A percentile compares a stretch with the other conserved stretches of the same genome.
phyloP scores from a whole-genome alignment of 2,888 invertebrate species.

The Pachycephus smyrnensis region DNA sequence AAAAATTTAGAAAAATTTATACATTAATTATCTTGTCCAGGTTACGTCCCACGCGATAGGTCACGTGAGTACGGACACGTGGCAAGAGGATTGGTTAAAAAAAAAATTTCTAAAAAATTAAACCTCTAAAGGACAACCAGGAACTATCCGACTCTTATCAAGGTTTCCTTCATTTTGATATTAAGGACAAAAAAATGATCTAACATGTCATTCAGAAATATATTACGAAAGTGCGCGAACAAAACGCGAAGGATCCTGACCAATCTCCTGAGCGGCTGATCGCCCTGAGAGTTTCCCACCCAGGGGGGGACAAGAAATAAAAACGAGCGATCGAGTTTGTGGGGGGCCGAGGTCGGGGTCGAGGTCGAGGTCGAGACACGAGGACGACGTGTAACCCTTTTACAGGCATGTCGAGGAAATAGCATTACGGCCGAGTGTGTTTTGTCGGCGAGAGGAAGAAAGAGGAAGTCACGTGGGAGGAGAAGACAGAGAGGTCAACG shows the following conservation, averaged over 20 bases:
- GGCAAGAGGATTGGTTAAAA: neutral
- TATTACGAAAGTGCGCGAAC: constrained; percentile 50
- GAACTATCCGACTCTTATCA: neutral
- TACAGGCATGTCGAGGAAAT: constrained; percentile 1
- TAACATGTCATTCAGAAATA: constrained; percentile 50
- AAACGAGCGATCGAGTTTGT: neutral
- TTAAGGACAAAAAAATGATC: neutral
- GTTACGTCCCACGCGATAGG: neutral
- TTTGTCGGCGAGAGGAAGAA: neutral
- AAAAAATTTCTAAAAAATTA: neutral
- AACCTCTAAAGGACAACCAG: neutral
- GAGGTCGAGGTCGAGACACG: neutral
- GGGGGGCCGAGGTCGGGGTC: neutral
- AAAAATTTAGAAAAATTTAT: neutral
- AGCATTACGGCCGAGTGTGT: neutral
- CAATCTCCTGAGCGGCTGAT: constrained; percentile 20
- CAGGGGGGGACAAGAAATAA: neutral
- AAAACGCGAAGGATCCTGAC: constrained; percentile 49
- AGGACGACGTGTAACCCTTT: neutral
- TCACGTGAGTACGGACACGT: neutral
- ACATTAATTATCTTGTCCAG: neutral
- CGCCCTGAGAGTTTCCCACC: neutral
- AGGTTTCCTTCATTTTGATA: neutral
- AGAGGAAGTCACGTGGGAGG: neutral
- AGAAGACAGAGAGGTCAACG: neutral